These are phyloP conservation scores for Cyanoramphus novaezelandiae DNA, from an alignment of 2,113 vertebrate genomes.

Conservation along the genomic window DNA sequence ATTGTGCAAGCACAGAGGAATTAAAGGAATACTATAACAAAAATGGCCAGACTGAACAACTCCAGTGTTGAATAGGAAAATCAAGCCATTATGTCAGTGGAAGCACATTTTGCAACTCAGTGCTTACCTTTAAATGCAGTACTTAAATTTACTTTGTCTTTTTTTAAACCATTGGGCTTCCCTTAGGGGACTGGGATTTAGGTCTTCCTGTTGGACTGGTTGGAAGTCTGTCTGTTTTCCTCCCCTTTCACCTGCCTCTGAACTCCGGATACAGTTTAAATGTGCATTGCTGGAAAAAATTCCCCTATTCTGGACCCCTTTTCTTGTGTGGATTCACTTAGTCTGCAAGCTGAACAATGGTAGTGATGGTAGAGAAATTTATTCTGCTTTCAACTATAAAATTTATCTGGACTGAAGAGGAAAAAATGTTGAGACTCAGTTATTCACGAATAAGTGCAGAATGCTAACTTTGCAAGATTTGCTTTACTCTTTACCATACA, in stretches of 20 bases:
- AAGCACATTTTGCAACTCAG: neutral
- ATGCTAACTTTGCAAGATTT: neutral
- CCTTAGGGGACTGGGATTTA: neutral
- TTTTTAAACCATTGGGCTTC: neutral
- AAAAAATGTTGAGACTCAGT: neutral
- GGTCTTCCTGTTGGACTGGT: slow-evolving; percentile 20
- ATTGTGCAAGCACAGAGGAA: neutral
- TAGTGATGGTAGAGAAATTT: neutral
- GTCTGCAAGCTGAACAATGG: neutral
- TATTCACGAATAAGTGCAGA: neutral
- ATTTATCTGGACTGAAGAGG: neutral
- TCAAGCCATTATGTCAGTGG: neutral
- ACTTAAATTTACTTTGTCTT: neutral
- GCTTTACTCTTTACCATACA: neutral
- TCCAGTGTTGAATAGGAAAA: neutral
- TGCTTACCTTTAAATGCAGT: neutral
- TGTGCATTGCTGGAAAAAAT: neutral
- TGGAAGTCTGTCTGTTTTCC: neutral
- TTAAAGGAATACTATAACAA: neutral
- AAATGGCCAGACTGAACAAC: neutral
- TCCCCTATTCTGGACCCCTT: neutral
- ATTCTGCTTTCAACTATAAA: slow-evolving; percentile 17
- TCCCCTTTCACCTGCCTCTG: neutral
- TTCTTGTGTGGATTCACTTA: slow-evolving; percentile 32
- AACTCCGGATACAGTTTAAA: neutral